These are phyloP conservation scores for Pyrgus malvae DNA, from an alignment of 2,888 invertebrate genomes.

Conservation along the genomic window DNA sequence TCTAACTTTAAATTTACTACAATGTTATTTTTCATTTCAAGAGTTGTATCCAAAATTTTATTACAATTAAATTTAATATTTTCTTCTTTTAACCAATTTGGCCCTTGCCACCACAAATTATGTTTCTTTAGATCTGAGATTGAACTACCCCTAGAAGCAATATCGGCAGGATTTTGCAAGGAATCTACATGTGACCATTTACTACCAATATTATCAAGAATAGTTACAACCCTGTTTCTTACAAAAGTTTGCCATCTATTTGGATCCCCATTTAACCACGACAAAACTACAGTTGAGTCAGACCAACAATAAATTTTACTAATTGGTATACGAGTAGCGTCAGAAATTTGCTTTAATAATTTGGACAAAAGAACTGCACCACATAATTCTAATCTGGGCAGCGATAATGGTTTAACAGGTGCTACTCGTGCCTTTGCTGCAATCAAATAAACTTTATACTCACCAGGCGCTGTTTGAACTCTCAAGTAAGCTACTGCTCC, in stretches of 20 bases:
- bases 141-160: background rate
- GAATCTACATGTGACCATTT: slow-evolving; percentile 7
- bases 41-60: background rate
- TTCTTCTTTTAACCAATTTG: background rate
- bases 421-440: slow-evolving; percentile 27
- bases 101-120: background rate
- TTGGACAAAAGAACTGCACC: slow-evolving; percentile 28
- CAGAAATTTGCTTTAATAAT: slow-evolving; percentile 26
- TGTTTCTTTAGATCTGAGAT: background rate
- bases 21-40: background rate
- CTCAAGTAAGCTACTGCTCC: slow-evolving; percentile 26
- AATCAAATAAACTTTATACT: slow-evolving; percentile 9
- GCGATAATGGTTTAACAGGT: slow-evolving; percentile 24
- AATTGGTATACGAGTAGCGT: slow-evolving; percentile 15
- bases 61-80: background rate
- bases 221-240: slow-evolving; percentile 27
- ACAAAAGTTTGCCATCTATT: slow-evolving; percentile 33
- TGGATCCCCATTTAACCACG: slow-evolving; percentile 38
- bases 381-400: slow-evolving; percentile 29
- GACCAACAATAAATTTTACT: slow-evolving; percentile 37
- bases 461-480: slow-evolving; percentile 6
- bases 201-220: slow-evolving; percentile 23
- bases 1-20: background rate
- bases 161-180: background rate
- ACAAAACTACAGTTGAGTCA: slow-evolving; percentile 36